These are phyloP conservation scores for Sminthopsis crassicaudata DNA, from an alignment of 2,113 vertebrate genomes.

Conservation along the genomic window DNA sequence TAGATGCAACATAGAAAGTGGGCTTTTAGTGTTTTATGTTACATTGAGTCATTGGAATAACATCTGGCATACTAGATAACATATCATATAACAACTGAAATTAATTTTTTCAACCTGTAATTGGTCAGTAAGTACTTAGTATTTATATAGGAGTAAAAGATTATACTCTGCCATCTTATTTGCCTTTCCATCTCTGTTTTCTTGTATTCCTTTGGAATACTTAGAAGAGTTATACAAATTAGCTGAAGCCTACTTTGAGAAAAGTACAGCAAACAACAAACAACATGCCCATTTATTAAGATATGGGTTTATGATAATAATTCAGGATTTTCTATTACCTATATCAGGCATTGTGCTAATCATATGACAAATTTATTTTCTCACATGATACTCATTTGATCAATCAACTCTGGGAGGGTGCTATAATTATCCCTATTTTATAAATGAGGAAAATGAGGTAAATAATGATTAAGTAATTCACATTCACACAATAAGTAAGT, in stretches of 20 bases:
- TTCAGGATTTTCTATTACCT: neutral
- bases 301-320: neutral
- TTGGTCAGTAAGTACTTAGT: neutral
- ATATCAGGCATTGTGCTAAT: too few species aligned
- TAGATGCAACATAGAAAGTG: neutral
- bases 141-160: neutral
- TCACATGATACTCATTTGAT: too few species aligned
- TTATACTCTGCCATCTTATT: neutral
- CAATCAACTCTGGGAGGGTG: too few species aligned
- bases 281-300: neutral
- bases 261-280: neutral
- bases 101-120: neutral
- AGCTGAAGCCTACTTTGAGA: neutral
- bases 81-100: neutral
- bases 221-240: neutral
- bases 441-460: too few species aligned
- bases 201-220: neutral
- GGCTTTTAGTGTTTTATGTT: neutral
- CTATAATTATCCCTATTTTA: too few species aligned
- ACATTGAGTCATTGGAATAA: neutral
- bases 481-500: too few species aligned
- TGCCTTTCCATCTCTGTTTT: neutral
- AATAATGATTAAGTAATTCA: too few species aligned
- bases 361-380: too few species aligned
- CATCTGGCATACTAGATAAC: neutral